phyloP scores from a whole-genome alignment of 1,140 invertebrate species.

The Meloidogyne floridensis region DNA sequence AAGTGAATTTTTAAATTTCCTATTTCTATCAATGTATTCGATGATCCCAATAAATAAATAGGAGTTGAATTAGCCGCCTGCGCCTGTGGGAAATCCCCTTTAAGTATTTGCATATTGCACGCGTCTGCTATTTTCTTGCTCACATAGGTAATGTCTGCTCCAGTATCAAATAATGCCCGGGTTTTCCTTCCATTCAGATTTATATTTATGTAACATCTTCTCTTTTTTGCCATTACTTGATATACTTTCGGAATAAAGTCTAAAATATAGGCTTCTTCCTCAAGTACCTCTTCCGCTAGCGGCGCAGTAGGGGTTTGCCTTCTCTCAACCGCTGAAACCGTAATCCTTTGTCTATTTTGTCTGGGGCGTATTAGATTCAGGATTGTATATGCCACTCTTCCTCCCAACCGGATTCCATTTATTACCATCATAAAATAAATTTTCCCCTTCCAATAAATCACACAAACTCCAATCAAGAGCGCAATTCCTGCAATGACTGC shows the following conservation, averaged over 20 bases:
- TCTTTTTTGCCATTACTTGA: neutral
- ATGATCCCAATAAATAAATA: too few species aligned
- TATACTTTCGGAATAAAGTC: neutral
- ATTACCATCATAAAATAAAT: neutral
- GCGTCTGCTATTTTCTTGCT: too few species aligned
- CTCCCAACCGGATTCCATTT: neutral
- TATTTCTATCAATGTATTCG: too few species aligned
- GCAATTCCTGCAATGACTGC: neutral
- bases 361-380: neutral
- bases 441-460: neutral
- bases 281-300: neutral
- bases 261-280: constrained; percentile 11
- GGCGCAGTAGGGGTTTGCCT: neutral
- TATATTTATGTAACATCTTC: constrained; percentile 5
- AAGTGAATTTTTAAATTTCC: too few species aligned
- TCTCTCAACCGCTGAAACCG: neutral
- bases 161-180: too few species aligned
- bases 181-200: too few species aligned
- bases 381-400: neutral
- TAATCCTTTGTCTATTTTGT: neutral
- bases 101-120: too few species aligned
- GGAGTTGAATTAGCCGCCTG: too few species aligned
- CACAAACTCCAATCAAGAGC: neutral
- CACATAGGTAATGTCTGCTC: too few species aligned
- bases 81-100: too few species aligned